phyloP scores from a whole-genome alignment of 2,113 vertebrate species.

The Esox niger region DNA sequence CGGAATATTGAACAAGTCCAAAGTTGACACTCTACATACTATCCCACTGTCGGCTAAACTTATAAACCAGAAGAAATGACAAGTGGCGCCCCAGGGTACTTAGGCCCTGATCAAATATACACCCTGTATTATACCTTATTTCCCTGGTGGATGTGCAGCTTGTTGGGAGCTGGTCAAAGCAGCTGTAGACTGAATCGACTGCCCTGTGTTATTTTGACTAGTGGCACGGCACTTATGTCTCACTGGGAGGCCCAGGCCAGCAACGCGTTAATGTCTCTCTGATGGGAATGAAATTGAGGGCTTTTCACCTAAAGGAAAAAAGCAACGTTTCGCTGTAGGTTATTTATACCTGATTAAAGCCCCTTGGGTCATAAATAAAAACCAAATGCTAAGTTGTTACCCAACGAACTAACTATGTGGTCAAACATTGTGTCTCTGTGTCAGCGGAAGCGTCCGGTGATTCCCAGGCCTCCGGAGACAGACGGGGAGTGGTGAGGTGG shows the following conservation, averaged over 20 bases:
- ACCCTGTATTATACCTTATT: slow-evolving; percentile 31
- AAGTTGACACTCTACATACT: slow-evolving; percentile 31
- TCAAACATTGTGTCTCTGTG: background rate
- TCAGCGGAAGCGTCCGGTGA: background rate
- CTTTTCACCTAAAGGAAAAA: slow-evolving; percentile 16
- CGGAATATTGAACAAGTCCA: slow-evolving; percentile 21
- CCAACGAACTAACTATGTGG: slow-evolving; percentile 8
- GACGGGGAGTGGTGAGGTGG: background rate
- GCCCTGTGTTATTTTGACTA: slow-evolving; percentile 5
- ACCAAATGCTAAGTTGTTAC: slow-evolving; percentile 1
- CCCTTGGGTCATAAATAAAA: slow-evolving; percentile 9
- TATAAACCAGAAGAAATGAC: slow-evolving; percentile 49
- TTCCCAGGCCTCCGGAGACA: background rate
- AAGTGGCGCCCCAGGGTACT: slow-evolving; percentile 35
- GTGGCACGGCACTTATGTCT: slow-evolving; percentile 15
- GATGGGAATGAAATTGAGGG: slow-evolving; percentile 20
- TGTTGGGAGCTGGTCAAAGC: background rate
- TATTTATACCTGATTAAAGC: background rate
- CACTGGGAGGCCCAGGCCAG: background rate
- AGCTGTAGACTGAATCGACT: slow-evolving; percentile 6
- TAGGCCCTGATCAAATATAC: slow-evolving; percentile 55
- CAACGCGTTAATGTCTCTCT: slow-evolving; percentile 20
- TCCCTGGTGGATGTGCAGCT: slow-evolving; percentile 18
- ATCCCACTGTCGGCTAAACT: slow-evolving; percentile 31
- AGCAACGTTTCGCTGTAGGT: slow-evolving; percentile 12